Conservation (phyloP, 2,113 vertebrate species). For the Gallinago paraguaiae region DNA sequence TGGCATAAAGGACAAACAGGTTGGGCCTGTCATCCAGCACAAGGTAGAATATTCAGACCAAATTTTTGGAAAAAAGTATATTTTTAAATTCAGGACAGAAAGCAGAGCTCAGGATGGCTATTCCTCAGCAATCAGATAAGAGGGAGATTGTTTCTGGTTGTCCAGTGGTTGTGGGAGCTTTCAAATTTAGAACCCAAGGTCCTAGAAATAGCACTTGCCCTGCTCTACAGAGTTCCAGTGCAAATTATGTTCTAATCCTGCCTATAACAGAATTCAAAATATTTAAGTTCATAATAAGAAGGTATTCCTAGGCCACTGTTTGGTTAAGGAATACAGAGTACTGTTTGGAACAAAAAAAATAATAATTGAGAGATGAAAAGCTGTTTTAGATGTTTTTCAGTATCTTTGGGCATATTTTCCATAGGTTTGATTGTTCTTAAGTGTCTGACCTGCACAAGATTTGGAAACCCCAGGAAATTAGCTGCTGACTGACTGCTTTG, state of each 20-base stretch:
- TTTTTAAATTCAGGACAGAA: constrained; percentile 10
- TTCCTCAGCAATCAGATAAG: background rate
- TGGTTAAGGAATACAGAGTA: background rate
- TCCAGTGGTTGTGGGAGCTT: background rate
- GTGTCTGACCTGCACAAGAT: background rate
- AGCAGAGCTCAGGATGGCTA: background rate
- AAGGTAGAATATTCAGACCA: background rate
- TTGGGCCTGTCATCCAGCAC: background rate
- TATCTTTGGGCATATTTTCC: background rate
- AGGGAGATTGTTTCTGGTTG: background rate
- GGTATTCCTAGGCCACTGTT: background rate
- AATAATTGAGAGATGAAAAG: background rate
- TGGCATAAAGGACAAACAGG: background rate
- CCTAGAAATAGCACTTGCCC: background rate
- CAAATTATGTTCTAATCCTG: background rate
- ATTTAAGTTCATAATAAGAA: background rate
- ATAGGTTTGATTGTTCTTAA: background rate
- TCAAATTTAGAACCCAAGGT: background rate
- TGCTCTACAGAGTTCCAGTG: background rate
- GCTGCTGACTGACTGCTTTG: background rate
- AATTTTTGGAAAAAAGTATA: background rate
- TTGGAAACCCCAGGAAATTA: background rate
- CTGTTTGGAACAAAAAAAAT: background rate
- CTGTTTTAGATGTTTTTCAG: background rate
- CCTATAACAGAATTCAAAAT: background rate